Conservation (phyloP, 1,140 invertebrate species). For the Drosophila lini region DNA sequence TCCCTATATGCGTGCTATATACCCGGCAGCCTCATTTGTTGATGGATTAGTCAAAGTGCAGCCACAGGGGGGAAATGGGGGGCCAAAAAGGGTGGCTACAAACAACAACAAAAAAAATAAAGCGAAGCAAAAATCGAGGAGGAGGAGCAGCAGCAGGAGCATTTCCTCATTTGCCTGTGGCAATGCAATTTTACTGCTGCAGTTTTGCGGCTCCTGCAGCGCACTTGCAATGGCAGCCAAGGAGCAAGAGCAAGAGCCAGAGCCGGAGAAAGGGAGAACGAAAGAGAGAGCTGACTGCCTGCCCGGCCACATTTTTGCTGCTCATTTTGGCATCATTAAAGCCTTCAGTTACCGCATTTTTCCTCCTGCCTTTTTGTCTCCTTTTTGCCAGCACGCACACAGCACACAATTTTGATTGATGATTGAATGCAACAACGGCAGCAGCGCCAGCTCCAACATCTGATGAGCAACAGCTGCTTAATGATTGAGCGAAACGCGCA, state of each 20-base stretch:
- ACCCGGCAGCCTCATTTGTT: conserved; percentile 74
- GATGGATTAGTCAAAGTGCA: conserved; percentile 81
- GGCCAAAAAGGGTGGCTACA: neutral
- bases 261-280: conserved; percentile 26
- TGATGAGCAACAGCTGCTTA: conserved; percentile 80
- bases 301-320: conserved; percentile 61
- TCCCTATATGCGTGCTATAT: conserved; percentile 50
- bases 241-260: neutral
- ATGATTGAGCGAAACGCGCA: conserved; percentile 66
- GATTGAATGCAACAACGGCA: conserved; percentile 68
- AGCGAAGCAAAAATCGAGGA: neutral
- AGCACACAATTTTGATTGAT: conserved; percentile 80
- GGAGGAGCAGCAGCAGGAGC: conserved; percentile 46
- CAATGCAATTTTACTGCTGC: conserved; percentile 45
- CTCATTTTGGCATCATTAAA: conserved; percentile 74
- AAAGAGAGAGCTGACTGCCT: conserved; percentile 1
- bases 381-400: conserved; percentile 64
- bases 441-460: conserved; percentile 39
- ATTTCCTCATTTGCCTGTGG: conserved; percentile 53
- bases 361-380: conserved; percentile 18
- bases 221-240: conserved; percentile 26
- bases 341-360: conserved; percentile 48
- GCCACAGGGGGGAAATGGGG: conserved; percentile 30
- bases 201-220: conserved; percentile 39
- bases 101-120: neutral